phyloP scores from a whole-genome alignment of 30 jellyfish, hydroid and myxozoan species.

The Chrysaora quinquecirrha region DNA sequence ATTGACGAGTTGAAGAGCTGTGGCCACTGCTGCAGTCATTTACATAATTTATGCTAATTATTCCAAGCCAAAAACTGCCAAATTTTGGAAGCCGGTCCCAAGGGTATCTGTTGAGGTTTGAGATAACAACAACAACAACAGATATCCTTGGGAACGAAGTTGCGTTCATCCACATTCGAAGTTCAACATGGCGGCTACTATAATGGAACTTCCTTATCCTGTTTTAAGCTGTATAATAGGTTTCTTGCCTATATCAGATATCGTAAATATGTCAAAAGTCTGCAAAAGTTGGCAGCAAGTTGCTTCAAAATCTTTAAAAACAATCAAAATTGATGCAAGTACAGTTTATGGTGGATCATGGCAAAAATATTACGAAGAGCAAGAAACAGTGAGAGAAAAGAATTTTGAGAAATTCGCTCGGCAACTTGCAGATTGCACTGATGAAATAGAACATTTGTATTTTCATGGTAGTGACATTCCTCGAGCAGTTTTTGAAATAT shows the following conservation, averaged over 20 bases:
- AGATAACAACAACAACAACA: too few species aligned
- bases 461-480: not conserved
- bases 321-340: constrained; percentile 5
- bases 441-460: not conserved
- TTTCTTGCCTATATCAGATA: not conserved
- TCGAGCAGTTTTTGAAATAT: not conserved
- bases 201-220: not conserved
- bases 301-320: not conserved
- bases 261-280: constrained; percentile 5
- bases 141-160: too few species aligned
- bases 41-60: too few species aligned
- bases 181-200: too few species aligned
- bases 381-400: not conserved
- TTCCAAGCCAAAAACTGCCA: too few species aligned
- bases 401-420: not conserved
- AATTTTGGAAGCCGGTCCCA: too few species aligned
- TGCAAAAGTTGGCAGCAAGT: not conserved
- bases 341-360: constrained; percentile 9
- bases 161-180: too few species aligned
- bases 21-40: too few species aligned
- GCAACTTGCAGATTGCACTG: constrained; percentile 5
- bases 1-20: too few species aligned
- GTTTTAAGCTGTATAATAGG: not conserved
- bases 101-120: too few species aligned
- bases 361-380: not conserved